Base-by-base conservation (phyloP, 2,113 vertebrate species). In the Apaloderma vittatum region DNA sequence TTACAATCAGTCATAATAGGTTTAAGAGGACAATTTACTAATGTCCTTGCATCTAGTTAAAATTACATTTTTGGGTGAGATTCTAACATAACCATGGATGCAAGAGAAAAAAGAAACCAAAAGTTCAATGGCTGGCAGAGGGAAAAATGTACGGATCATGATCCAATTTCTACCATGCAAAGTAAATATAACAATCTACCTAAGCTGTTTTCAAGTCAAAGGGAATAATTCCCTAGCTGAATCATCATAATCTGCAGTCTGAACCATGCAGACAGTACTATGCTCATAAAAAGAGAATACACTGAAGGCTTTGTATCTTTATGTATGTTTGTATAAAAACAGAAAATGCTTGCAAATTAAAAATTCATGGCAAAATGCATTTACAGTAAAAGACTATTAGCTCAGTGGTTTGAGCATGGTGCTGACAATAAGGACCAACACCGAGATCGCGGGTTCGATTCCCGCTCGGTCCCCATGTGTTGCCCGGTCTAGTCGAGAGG, bases 11-110 rank as follows among this genome's bases (percentile, higher is more conserved):
- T 49, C 36, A 40, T 34, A 91, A 49, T 43, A 93, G 20, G 59
- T 55, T 88, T 90, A 95, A 66, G 30, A 95, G 12, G 54, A 73
- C 15, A 85, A 91, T 73, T 95, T 93, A 85, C 52, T 86, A 84
- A 89, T 71, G 48, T 89, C 95, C 87, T 74, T 70, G 66, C 40
- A 95, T 32, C 37, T 55, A 88, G 22, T 84, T 91, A 91, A 93
- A 95, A 75, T 77, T 36, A 65, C 13, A 18, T 12, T 68, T 59
- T 86, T 51, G 78, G 37, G 36, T 75, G 78, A 95, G 67, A 80
- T 57, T 61, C 71, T 57, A 85, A 43, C 51, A 43, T 62, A 83
- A 72, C 52, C 58, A 32, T 72, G 87, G 96, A 93, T 92, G 34
- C 40, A 43, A 86, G 59, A 43, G 86, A 88, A 91, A 7, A 94